Base-by-base conservation (phyloP, 2,113 vertebrate genomes). In the Mirza zaza region DNA sequence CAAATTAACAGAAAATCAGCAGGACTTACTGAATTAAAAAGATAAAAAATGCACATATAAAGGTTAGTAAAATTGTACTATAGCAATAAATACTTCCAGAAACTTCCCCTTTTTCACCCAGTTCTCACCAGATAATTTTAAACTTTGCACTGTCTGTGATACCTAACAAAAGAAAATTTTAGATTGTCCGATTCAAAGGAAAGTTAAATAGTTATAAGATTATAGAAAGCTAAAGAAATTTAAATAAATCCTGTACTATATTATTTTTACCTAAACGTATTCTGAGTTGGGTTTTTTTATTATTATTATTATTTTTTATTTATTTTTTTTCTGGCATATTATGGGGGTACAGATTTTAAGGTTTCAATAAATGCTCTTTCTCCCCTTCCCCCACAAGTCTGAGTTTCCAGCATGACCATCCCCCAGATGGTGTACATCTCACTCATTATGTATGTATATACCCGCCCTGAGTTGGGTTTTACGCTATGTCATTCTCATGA, bases 201-300 rank as follows among this genome's bases (percentile, higher is more conserved):
- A 94, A 95, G 34, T 61, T 91, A 87, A 57, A 34, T 82, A 65
- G 52, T 68, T 83, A 71, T 90, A 93, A 67, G 48, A 71, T 82
- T 87, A 61, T 57, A 73, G 73, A 52, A 88, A 79, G 23, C 63
- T 81, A 85, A 79, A 75, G 50, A 73, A 83, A 87, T 65, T 93
- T 91, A 83, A 57, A 48, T 61, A 63, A 79, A 80, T 0, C 1
- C 23, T 87, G 1, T 85, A 29, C 21, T 63, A 17, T 11, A 45
- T 88, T 67, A 67, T 95, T 83, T 95, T 83, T 95, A 77, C 32
- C 3, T 34, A 27, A 52, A 48, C 23, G 4, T 65, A 8, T 73
- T 88, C 34, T 71, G 52, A 84, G 20, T 50, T 85, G 27, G 42
- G 17, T 80, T 93, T 93, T 70, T n/a, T n/a, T n/a, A n/a, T n/a